Percentiles rank a stretch among this genome's conserved stretches.
Evolutionary conservation across 2,797 vertebrate species (phyloP).

Genomic region (Rachycentron canadum): DNA sequence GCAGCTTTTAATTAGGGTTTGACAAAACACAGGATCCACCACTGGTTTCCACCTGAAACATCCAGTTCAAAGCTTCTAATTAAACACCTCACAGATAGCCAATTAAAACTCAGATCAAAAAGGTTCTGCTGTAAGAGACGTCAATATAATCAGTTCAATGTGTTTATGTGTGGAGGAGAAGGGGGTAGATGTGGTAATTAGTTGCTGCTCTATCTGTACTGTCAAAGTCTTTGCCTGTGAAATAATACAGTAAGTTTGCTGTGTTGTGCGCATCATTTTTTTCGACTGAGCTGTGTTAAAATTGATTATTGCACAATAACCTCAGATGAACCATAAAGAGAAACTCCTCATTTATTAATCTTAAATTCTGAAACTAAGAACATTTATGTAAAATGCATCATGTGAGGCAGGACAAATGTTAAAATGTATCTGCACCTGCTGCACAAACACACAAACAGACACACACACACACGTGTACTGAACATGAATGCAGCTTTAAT

Average conservation of each 20-base stretch:
- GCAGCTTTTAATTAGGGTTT: constrained; percentile 70
- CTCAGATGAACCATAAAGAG: constrained; percentile 1
- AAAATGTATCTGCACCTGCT: constrained; percentile 26
- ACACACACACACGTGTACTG: neutral
- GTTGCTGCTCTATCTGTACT: constrained; percentile 26
- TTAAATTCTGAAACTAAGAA: constrained; percentile 1
- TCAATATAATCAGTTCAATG: constrained; percentile 30
- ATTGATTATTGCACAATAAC: constrained; percentile 21
- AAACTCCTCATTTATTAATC: constrained; percentile 3
- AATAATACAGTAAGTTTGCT: constrained; percentile 25
- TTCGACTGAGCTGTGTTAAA: neutral
- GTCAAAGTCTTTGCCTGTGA: constrained; percentile 15
- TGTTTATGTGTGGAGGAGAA: constrained; percentile 20
- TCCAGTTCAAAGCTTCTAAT: constrained; percentile 58
- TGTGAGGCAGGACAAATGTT: neutral
- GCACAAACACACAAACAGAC: neutral
- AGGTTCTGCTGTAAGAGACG: constrained; percentile 46
- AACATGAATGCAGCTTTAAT: constrained; percentile 41
- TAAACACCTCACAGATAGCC: constrained; percentile 60
- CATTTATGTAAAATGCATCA: constrained; percentile 5
- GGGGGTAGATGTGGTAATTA: constrained; percentile 53
- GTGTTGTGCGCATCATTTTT: neutral
- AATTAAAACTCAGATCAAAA: constrained; percentile 74
- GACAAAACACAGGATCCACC: constrained; percentile 54
- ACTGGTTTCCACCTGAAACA: constrained; percentile 60